Percentiles rank a stretch among this genome's conserved stretches.
Conservation (phyloP, 2,113 vertebrate species). For the Tupaia tana region DNA sequence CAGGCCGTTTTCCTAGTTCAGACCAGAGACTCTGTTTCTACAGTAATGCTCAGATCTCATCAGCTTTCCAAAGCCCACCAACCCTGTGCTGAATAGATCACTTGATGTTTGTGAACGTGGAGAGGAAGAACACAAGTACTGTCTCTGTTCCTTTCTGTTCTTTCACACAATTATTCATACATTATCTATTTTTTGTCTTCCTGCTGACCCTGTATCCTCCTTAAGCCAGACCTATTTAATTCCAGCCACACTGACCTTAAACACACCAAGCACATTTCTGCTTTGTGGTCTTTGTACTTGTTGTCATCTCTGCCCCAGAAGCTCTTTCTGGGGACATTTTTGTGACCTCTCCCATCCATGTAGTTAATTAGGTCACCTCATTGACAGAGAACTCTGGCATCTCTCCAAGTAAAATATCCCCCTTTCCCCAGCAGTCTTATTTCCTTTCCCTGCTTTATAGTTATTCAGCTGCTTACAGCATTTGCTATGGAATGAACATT, state of each 20-base stretch:
- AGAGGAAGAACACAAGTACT: background rate
- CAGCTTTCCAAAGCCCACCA: background rate
- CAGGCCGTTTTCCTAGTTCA: background rate
- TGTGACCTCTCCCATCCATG: background rate
- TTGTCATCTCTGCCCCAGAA: background rate
- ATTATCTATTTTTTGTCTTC: too few species aligned
- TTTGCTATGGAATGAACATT: background rate
- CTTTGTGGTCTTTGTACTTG: background rate
- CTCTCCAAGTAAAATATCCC: background rate
- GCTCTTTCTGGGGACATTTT: background rate
- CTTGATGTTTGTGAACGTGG: background rate
- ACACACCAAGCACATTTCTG: background rate
- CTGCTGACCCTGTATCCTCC: background rate
- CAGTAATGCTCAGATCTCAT: background rate
- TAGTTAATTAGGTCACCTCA: background rate
- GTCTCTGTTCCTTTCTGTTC: background rate
- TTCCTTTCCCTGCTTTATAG: background rate
- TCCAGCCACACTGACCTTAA: background rate
- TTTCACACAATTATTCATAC: background rate
- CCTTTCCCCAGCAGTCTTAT: background rate
- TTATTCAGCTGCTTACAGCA: background rate
- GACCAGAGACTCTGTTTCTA: background rate
- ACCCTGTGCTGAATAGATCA: fast-evolving
- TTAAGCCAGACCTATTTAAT: background rate
- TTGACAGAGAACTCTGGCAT: background rate